Conservation (phyloP, 2,797 vertebrate species). For the Knipowitschia caucasica region DNA sequence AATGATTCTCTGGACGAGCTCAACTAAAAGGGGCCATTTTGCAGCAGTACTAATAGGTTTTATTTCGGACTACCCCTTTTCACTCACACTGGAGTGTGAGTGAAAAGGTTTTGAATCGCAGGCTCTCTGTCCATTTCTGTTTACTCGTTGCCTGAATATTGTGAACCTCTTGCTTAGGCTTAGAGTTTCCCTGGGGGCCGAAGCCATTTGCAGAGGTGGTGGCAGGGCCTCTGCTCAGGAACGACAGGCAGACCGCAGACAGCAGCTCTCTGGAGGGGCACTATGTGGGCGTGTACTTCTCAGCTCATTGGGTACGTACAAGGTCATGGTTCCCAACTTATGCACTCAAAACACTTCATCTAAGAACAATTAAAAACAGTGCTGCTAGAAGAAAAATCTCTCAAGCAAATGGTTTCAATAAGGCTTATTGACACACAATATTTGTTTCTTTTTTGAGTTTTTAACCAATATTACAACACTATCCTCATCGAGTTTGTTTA, state of each 20-base stretch:
- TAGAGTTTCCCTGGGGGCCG: slow-evolving; percentile 98
- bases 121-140: background rate
- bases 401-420: background rate
- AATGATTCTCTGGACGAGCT: slow-evolving; percentile 56
- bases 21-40: slow-evolving; percentile 60
- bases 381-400: background rate
- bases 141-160: slow-evolving; percentile 1
- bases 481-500: too few species aligned
- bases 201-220: slow-evolving; percentile 97
- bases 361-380: slow-evolving; percentile 17
- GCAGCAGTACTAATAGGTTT: slow-evolving; percentile 35
- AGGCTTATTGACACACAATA: too few species aligned
- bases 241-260: slow-evolving; percentile 88
- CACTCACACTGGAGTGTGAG: slow-evolving; percentile 19
- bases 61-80: slow-evolving; percentile 51
- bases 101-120: background rate
- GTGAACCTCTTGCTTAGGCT: slow-evolving; percentile 75
- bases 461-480: too few species aligned
- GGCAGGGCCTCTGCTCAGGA: slow-evolving; percentile 89
- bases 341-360: slow-evolving; percentile 19
- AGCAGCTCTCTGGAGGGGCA: slow-evolving; percentile 90
- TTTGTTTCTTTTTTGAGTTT: too few species aligned
- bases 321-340: slow-evolving; percentile 3
- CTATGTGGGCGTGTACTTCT: slow-evolving; percentile 96
- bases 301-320: slow-evolving; percentile 95